phyloP scores from a whole-genome alignment of 1,140 invertebrate genomes.

The Drosophila pallidifrons region DNA sequence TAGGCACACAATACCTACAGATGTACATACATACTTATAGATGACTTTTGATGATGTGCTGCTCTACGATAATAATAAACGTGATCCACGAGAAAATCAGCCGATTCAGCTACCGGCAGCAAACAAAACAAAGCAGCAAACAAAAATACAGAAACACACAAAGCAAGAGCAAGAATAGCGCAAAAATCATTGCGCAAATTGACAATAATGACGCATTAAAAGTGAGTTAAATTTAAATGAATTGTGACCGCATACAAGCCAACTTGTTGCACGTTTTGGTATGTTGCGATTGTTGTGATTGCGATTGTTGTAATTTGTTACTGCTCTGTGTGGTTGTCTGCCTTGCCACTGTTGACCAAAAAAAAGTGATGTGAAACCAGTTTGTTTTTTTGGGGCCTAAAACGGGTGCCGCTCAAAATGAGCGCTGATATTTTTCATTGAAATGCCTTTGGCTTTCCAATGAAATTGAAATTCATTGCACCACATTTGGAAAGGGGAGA shows the following conservation, averaged over 20 bases:
- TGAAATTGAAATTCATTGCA: conserved; percentile 36
- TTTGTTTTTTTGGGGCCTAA: conserved; percentile 41
- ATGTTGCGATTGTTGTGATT: conserved; percentile 38
- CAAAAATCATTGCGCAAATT: conserved; percentile 47
- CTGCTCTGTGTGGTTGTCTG: conserved; percentile 3
- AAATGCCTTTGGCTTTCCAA: conserved; percentile 51
- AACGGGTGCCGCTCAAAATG: conserved; percentile 33
- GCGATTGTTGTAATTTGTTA: conserved; percentile 22
- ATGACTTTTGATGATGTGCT: conserved; percentile 29
- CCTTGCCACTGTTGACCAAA: conserved; percentile 48
- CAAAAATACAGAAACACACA: conserved; percentile 19
- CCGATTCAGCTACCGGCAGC: conserved; percentile 12
- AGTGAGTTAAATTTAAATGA: conserved; percentile 61
- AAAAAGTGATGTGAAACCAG: conserved; percentile 45
- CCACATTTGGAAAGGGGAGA: conserved; percentile 39
- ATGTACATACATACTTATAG: not conserved
- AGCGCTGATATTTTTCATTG: conserved; percentile 38
- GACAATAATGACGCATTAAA: conserved; percentile 75
- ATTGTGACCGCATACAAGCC: conserved; percentile 17
- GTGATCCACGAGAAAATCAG: conserved; percentile 9
- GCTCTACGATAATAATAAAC: conserved; percentile 32
- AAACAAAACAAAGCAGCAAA: conserved; percentile 7
- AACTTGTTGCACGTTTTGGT: conserved; percentile 62
- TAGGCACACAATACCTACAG: not conserved
- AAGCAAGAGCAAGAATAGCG: conserved; percentile 15